Base-by-base conservation (phyloP, 1,140 invertebrate species). In the Odontomachus brunneus region DNA sequence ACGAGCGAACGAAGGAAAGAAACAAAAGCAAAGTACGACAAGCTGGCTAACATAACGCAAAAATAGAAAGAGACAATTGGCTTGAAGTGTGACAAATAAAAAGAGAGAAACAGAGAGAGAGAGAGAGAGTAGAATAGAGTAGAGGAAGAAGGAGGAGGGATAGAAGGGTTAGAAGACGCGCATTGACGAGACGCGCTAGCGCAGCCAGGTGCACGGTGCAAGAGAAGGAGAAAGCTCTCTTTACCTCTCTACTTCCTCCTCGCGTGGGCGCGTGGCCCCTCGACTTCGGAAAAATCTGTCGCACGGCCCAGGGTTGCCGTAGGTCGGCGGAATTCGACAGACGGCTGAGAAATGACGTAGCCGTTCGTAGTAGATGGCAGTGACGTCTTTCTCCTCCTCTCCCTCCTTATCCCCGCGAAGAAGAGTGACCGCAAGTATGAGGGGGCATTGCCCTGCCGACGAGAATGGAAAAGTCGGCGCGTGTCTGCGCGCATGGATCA, bases 401-500 rank as follows among this genome's bases (percentile, higher is more conserved):
- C 24, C 1, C n/a, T 19, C 11, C 3, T 44, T 15, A 38, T 49
- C 53, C 65, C 26, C 49, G 33, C 33, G 53, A 24, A 74, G 71
- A 87, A 71, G 67, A 26, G 44, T 29, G 53, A 33, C 19, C 38
- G 38, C 74, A 19, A 38, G 66, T 74, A 74, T 48, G 17, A 33
- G 71, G 67, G 38, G 38, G 3, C 89, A 19, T 89, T 89, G 89
- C 75, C 84, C 85, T 49, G 44, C 44, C 72, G 22, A 63, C 51
- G 67, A 69, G 86, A 87, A 84, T 26, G 84, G 73, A 44, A 65
- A 62, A 65, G 63, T 65, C 51, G 14, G 60, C n/a, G 57, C 22
- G 29, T 38, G 26, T 7, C 29, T 24, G 19, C 29, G 48, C 4
- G 48, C 4, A 29, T 26, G 60, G 17, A 53, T 67, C 49, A 2